Evolutionary conservation across 2,797 vertebrate species (phyloP), one percentile per base, ranked within the genome.

Genomic region (Coregonus ussuriensis): DNA sequence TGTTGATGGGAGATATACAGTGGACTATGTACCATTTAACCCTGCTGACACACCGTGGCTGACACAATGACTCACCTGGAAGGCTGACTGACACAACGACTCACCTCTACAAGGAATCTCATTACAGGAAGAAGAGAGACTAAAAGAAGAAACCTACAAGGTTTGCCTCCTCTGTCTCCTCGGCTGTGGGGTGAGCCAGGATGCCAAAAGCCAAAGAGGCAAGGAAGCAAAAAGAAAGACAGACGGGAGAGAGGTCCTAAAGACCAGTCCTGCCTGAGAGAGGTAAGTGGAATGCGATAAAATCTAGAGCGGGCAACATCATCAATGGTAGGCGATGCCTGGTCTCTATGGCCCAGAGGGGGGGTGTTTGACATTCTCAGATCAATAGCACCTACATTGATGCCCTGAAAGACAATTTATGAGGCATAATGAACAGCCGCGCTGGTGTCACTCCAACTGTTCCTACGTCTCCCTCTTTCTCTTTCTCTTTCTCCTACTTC

Each of bases 281-380:
- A 72, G 76, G 78, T 76, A 80, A 86, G 83, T 74, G 51, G 77
- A 79, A 74, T 51, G 37, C 41, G 69, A 80, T 79, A 75, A 80
- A 82, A 53, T 81, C 25, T 14, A 15, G 63, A 78, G 33, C 78
- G 77, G 31, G 73, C 63, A 47, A 47, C 41, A 82, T 86, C 81
- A 83, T 82, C 75, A 83, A 74, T 78, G 70, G 71, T 18, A 81
- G 66, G 71, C 72, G 79, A 82, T 80, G 33, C 7, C 69, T 65
- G 11, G 15, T 82, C 79, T 82, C 83, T 33, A 53, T 74, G 75
- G 83, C 76, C 74, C 37, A 81, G 85, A 79, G 84, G 83, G 82
- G 84, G 79, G 59, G 89, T 89, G 88, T 92, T 91, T 92, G 89
- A 91, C 88, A 90, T 89, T 89, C 86, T 85, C 81, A 89, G 89